Percentiles rank a stretch among this genome's conserved stretches.
phyloP scores from a whole-genome alignment of 2,113 vertebrate genomes.

The Amphiprion ocellaris region DNA sequence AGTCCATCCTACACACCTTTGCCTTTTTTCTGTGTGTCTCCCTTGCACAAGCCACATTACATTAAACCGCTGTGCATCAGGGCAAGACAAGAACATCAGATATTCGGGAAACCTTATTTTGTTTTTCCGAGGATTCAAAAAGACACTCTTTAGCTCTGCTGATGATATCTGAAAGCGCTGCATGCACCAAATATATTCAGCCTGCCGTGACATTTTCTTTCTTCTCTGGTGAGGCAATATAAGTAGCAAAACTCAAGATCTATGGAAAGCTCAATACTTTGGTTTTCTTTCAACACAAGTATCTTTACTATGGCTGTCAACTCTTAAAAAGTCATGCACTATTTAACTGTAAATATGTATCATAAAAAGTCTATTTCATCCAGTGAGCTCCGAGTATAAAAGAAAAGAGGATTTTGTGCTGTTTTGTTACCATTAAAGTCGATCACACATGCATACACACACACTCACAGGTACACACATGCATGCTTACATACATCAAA shows the following conservation, averaged over 20 bases:
- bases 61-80: slow-evolving; percentile 1
- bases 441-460: slow-evolving; percentile 69
- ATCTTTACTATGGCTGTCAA: slow-evolving; percentile 71
- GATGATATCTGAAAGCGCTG: background rate
- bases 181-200: slow-evolving; percentile 7
- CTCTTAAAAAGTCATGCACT: slow-evolving; percentile 69
- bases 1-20: slow-evolving; percentile 3
- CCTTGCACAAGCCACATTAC: background rate
- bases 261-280: slow-evolving; percentile 71
- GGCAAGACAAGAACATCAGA: background rate
- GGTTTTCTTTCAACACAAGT: slow-evolving; percentile 68
- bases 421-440: slow-evolving; percentile 71
- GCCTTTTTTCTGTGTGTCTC: background rate
- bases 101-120: slow-evolving; percentile 6
- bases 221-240: slow-evolving; percentile 41
- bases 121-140: background rate
- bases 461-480: slow-evolving; percentile 63
- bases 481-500: slow-evolving; percentile 72
- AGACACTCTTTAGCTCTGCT: slow-evolving; percentile 28
- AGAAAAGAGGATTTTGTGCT: slow-evolving; percentile 71
- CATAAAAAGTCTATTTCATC: slow-evolving; percentile 59
- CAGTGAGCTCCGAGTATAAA: slow-evolving; percentile 58
- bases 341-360: slow-evolving; percentile 48
- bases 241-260: slow-evolving; percentile 35
- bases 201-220: slow-evolving; percentile 5